Conservation (phyloP, 2,797 vertebrate genomes). For the Apogon talboti region DNA sequence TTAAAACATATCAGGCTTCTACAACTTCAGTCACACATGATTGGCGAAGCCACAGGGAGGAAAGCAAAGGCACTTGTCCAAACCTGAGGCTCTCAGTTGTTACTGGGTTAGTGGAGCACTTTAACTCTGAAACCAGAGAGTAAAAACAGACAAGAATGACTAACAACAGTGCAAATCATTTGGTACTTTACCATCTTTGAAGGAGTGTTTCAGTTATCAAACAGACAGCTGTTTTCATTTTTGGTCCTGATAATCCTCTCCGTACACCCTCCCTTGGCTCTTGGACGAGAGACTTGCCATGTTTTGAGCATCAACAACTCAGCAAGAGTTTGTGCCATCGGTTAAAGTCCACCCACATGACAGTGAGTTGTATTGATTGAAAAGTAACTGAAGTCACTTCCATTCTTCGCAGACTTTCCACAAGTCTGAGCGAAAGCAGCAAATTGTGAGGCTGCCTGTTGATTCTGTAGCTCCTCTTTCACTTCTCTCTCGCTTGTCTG, state of each 20-base stretch:
- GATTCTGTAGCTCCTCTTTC: constrained; percentile 66
- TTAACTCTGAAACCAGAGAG: constrained; percentile 13
- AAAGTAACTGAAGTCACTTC: constrained; percentile 50
- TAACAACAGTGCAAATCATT: constrained; percentile 14
- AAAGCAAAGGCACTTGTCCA: constrained; percentile 46
- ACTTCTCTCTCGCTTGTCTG: constrained; percentile 64
- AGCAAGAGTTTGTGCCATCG: constrained; percentile 21
- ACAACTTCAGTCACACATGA: constrained; percentile 33
- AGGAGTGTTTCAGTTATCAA: constrained; percentile 57
- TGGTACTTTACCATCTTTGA: constrained; percentile 82
- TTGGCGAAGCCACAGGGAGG: constrained; percentile 32
- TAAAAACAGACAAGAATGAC: constrained; percentile 19
- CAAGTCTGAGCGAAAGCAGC: constrained; percentile 41
- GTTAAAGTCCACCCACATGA: constrained; percentile 63
- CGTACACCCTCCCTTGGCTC: constrained; percentile 50
- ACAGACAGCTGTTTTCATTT: constrained; percentile 65
- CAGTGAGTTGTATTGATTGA: constrained; percentile 40
- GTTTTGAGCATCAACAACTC: constrained; percentile 61
- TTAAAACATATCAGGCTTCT: neutral
- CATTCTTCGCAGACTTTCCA: constrained; percentile 61
- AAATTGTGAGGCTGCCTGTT: constrained; percentile 70
- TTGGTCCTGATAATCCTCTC: constrained; percentile 64
- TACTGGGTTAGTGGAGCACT: constrained; percentile 69
- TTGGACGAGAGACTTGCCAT: constrained; percentile 62
- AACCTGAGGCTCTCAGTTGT: constrained; percentile 40